phyloP scores from a whole-genome alignment of 2,888 invertebrate genomes.

The Agrochola macilenta region DNA sequence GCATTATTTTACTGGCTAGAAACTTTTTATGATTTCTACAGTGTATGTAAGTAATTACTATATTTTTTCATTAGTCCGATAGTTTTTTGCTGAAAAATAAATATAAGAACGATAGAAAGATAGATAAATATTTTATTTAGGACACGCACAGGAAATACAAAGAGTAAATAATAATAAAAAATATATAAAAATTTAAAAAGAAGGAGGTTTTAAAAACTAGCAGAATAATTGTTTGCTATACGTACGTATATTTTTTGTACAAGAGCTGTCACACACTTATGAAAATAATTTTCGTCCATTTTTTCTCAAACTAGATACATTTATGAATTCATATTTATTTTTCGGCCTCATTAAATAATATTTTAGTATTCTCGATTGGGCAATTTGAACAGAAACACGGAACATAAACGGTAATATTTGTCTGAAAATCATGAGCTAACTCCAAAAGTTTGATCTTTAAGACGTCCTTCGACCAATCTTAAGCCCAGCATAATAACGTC shows the following conservation, averaged over 20 bases:
- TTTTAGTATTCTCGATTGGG: constrained; percentile 9
- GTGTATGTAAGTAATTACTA: too few relatives aligned
- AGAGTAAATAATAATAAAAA: too few relatives aligned
- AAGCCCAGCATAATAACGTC: constrained; percentile 41
- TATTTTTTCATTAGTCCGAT: too few relatives aligned
- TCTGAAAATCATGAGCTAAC: constrained; percentile 38
- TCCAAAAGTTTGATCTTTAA: constrained; percentile 47
- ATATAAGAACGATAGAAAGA: too few relatives aligned
- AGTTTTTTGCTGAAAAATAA: too few relatives aligned
- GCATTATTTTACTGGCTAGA: background rate
- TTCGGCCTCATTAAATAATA: background rate
- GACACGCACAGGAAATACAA: too few relatives aligned
- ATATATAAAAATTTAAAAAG: too few relatives aligned
- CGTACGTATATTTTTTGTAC: too few relatives aligned
- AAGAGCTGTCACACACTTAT: background rate
- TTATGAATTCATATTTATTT: background rate
- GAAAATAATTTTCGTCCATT: background rate
- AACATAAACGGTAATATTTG: constrained; percentile 45
- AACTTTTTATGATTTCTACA: background rate
- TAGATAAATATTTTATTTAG: too few relatives aligned
- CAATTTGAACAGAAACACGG: constrained; percentile 15
- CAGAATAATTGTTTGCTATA: too few relatives aligned
- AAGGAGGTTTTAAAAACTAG: too few relatives aligned
- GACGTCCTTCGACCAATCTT: constrained; percentile 26
- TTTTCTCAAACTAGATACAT: background rate